Conservation (phyloP, 2,113 vertebrate genomes). For the Pseudois nayaur region DNA sequence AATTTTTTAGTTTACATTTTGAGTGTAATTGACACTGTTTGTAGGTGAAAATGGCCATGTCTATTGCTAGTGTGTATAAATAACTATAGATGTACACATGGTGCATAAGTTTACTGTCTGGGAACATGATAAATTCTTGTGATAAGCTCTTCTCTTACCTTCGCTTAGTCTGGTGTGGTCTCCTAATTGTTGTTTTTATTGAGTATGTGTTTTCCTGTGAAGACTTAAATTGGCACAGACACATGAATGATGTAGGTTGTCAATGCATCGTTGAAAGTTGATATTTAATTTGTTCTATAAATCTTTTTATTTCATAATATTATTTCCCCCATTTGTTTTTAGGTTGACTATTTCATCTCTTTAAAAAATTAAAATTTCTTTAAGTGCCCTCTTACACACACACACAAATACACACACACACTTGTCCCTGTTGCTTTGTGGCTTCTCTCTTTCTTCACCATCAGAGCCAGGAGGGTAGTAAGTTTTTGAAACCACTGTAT, state of each 20-base stretch:
- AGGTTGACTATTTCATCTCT: not conserved
- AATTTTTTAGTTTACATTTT: not conserved
- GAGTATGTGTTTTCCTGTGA: not conserved
- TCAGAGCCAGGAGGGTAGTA: not conserved
- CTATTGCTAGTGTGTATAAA: not conserved
- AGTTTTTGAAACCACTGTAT: not conserved
- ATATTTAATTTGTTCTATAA: not conserved
- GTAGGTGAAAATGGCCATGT: not conserved
- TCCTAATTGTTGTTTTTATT: not conserved
- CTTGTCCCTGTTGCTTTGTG: not conserved
- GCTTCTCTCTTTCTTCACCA: not conserved
- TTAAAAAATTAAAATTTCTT: not conserved
- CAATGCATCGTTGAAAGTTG: not conserved
- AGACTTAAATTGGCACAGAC: not conserved
- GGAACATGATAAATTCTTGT: not conserved
- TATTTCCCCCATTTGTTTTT: not conserved
- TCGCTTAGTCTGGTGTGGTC: not conserved
- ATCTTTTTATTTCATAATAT: not conserved
- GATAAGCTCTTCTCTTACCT: not conserved
- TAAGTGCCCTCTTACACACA: not conserved
- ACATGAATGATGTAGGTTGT: not conserved
- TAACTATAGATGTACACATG: not conserved
- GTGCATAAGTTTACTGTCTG: not conserved
- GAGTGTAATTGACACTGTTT: not conserved
- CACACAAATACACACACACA: not conserved